These are phyloP conservation scores for Larimichthys crocea DNA, from an alignment of 2,113 vertebrate genomes.

Conservation along the genomic window DNA sequence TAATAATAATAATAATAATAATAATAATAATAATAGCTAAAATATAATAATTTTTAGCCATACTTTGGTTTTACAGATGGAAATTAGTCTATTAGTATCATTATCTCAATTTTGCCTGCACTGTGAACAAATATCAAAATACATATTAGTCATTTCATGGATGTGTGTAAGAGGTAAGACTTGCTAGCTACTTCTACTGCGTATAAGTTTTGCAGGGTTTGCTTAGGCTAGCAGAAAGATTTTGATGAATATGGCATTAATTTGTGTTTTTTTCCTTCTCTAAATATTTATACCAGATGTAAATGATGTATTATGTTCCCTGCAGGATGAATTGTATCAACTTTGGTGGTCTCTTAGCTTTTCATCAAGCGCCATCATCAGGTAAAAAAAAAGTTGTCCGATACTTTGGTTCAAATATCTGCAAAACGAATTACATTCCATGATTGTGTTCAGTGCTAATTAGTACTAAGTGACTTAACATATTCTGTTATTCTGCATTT, in stretches of 20 bases:
- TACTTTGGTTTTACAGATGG: neutral
- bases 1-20: too few species aligned
- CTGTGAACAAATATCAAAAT: neutral
- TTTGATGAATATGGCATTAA: neutral
- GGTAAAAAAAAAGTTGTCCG: neutral
- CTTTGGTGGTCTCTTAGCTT: neutral
- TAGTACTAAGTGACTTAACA: neutral
- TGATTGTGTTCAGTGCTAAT: neutral
- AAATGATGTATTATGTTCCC: neutral
- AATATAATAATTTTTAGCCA: neutral
- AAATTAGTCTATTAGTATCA: neutral
- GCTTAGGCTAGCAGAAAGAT: neutral
- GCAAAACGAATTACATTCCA: neutral
- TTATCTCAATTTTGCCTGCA: too few species aligned
- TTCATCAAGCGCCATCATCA: neutral
- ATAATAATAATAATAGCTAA: neutral
- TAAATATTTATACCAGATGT: neutral
- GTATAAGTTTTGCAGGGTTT: neutral
- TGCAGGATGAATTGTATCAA: neutral
- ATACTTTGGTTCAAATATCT: neutral
- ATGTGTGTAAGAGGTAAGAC: neutral
- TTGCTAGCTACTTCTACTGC: neutral
- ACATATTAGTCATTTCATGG: neutral
- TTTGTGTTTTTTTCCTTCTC: too few species aligned
- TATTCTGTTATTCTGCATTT: constrained; percentile 5